Evolutionary conservation across 2,888 invertebrate genomes (phyloP), one percentile per base, ranked within the genome.

Genomic region (Sericinus montela): DNA sequence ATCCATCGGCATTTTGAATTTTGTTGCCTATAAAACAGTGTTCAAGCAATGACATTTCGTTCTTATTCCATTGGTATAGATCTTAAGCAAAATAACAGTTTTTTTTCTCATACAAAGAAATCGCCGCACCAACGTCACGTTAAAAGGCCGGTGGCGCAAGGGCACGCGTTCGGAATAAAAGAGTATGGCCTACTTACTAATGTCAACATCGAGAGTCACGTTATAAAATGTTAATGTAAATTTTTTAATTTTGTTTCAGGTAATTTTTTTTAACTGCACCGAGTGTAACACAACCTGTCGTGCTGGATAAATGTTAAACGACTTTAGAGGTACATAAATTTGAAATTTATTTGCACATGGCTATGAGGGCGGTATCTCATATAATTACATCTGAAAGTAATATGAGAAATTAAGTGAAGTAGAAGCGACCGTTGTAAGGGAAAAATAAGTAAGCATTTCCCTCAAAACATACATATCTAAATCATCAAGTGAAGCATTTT

Each of bases 61-160:
- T 45, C 57, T 58, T 63, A 52, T 53, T 30, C 38, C 45, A 45
- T 51, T 38, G 48, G 48, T 44, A 56, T 54, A 60, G 54, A 55
- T 52, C 51, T 45, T 19, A 47, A 41, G 35, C 14, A 34, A 32
- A 19, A 16, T 14, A 34, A 19, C 34, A 23, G 11, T 29, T 45
- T 29, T 57, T 29, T 45, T 29, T 57, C 57, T 54, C 54, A 60
- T 65, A 62, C 60, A 59, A 62, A 51, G 55, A 48, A 47, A 52
- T 55, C 66, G 60, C 62, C 57, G 51, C 42, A 48, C 56, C 65
- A 67, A 39, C 58, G 73, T 79, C 72, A 77, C 72, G 67, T 68
- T 58, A 60, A 62, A 61, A 70, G 75, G 75, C 63, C 62, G 67
- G 60, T 80, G 75, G 67, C 67, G 77, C 74, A 83, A 84, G 79